Conservation (phyloP, 2,113 vertebrate species). For the Dromaius novaehollandiae region DNA sequence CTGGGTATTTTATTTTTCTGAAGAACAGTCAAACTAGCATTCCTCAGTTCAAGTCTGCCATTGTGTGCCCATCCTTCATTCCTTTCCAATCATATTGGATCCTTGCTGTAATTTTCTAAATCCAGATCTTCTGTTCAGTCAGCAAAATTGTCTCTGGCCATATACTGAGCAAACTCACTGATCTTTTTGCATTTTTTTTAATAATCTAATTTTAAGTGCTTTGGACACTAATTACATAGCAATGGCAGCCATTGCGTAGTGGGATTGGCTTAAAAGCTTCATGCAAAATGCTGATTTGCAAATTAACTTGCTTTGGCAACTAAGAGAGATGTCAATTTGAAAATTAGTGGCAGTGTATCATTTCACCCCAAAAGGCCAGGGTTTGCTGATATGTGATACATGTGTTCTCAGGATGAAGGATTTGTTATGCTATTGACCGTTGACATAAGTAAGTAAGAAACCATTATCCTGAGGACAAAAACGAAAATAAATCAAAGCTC, state of each 20-base stretch:
- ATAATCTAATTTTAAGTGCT: conserved; percentile 13
- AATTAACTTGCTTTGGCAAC: conserved; percentile 10
- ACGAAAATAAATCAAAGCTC: conserved; percentile 54
- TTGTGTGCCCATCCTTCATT: neutral
- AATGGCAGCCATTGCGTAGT: neutral
- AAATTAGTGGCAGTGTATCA: conserved; percentile 39
- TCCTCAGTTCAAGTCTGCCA: neutral
- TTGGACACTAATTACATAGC: conserved; percentile 24
- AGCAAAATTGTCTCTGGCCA: neutral
- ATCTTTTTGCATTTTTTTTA: neutral
- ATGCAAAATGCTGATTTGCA: conserved; percentile 11
- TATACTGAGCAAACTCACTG: neutral
- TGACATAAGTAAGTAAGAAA: conserved; percentile 49
- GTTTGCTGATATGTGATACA: conserved; percentile 49
- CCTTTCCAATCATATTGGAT: neutral
- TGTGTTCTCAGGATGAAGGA: conserved; percentile 28
- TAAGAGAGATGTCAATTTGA: neutral
- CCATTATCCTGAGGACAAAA: conserved; percentile 23
- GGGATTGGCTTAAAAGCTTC: conserved; percentile 9
- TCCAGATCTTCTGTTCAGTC: neutral
- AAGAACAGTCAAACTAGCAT: conserved; percentile 5
- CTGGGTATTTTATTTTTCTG: neutral
- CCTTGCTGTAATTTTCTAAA: neutral
- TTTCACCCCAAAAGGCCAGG: conserved; percentile 43
- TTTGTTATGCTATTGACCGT: conserved; percentile 54